Evolutionary conservation across 2,797 vertebrate genomes (phyloP).

Genomic region (Phaenicophaeus curvirostris): DNA sequence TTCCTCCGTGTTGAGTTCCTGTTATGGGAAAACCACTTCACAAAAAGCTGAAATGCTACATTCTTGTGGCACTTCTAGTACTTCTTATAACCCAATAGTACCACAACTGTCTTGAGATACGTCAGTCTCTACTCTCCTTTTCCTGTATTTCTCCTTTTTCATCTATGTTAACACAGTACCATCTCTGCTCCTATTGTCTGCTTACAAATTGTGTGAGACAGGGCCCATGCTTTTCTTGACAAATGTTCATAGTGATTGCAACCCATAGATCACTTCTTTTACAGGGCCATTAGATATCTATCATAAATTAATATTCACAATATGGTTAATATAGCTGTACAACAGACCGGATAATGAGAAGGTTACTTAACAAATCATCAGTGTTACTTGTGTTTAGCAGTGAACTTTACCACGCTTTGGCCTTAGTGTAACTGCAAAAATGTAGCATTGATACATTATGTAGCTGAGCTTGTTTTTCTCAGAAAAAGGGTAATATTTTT

Average conservation of each 20-base stretch:
- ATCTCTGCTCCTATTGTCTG: background rate
- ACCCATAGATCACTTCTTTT: background rate
- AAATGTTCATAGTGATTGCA: background rate
- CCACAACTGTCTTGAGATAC: background rate
- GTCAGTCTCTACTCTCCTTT: background rate
- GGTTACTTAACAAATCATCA: background rate
- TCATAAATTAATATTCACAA: background rate
- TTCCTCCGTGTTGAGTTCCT: background rate
- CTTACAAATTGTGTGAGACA: background rate
- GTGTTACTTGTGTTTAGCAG: background rate
- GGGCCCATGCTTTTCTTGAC: background rate
- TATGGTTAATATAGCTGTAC: background rate
- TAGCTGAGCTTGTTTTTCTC: background rate
- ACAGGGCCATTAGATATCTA: background rate
- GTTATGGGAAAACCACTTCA: background rate
- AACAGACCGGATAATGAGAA: background rate
- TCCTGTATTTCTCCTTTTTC: background rate
- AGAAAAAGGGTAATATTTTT: background rate
- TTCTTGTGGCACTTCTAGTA: background rate
- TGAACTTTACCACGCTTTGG: background rate
- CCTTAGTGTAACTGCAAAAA: background rate
- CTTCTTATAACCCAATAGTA: background rate
- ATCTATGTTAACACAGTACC: accelerated
- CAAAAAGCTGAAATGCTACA: background rate
- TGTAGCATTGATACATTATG: background rate